Evolutionary conservation across 2,888 invertebrate genomes (phyloP).

Genomic region (Eupithecia pulchellata): DNA sequence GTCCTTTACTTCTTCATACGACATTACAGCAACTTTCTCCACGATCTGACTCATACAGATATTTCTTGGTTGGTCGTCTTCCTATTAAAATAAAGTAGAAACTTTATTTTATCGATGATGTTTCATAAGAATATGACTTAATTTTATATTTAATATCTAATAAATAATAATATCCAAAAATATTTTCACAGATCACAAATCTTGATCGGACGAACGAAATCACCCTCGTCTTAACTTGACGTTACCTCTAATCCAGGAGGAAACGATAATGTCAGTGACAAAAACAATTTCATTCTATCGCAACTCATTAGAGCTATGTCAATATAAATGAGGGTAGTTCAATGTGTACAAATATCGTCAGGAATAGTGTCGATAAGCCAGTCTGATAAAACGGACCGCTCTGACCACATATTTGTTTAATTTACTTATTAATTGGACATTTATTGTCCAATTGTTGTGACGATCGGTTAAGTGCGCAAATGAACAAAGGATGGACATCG

Average conservation of each 20-base stretch:
- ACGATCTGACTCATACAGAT: too few relatives aligned
- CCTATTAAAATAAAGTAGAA: too few relatives aligned
- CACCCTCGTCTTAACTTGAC: not conserved
- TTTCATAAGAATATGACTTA: too few relatives aligned
- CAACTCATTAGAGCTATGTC: not conserved
- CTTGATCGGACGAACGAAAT: not conserved
- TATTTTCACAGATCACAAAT: not conserved
- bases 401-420: constrained; percentile 12
- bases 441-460: constrained; percentile 16
- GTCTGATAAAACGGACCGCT: not conserved
- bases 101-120: too few relatives aligned
- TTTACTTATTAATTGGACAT: constrained; percentile 34
- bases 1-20: too few relatives aligned
- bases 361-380: constrained; percentile 3
- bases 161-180: too few relatives aligned
- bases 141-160: too few relatives aligned
- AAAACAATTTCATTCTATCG: not conserved
- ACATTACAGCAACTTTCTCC: too few relatives aligned
- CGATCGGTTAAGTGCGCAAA: constrained; percentile 44
- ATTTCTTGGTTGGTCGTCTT: too few relatives aligned
- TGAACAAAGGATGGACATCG: constrained; percentile 46
- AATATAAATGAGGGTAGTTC: constrained; percentile 9
- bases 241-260: too few relatives aligned
- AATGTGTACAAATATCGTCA: constrained; percentile 1
- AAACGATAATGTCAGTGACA: not conserved